phyloP scores from a whole-genome alignment of 2,888 invertebrate genomes.

The Dugesia japonica region DNA sequence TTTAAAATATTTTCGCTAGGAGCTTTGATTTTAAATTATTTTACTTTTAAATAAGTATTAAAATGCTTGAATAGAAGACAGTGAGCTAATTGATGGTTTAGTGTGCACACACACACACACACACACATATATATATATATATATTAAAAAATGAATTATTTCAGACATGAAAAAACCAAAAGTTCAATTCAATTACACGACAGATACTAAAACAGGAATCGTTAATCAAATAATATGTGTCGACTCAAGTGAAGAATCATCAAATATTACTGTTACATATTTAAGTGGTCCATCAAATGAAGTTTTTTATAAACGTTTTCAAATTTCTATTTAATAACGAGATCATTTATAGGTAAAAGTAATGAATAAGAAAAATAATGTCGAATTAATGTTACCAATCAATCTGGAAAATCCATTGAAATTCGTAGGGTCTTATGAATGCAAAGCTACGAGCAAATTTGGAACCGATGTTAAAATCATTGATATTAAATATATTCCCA shows the following conservation, averaged over 20 bases:
- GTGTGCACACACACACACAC: too few relatives aligned
- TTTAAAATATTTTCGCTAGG: too few relatives aligned
- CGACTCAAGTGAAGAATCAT: neutral
- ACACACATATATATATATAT: too few relatives aligned
- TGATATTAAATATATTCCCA: neutral
- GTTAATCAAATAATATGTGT: neutral
- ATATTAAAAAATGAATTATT: too few relatives aligned
- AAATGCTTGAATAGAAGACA: too few relatives aligned
- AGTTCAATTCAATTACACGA: neutral
- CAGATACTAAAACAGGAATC: neutral
- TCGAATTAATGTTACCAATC: neutral
- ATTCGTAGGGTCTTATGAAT: neutral
- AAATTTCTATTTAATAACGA: too few relatives aligned
- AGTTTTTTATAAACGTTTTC: too few relatives aligned
- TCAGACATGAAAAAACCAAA: constrained; percentile 5
- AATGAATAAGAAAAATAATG: neutral
- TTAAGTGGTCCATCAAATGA: neutral
- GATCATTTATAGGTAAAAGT: neutral
- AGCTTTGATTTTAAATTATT: too few relatives aligned
- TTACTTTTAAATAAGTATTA: too few relatives aligned
- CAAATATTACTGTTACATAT: neutral
- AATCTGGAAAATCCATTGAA: neutral
- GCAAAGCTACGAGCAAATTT: neutral
- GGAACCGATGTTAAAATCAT: neutral
- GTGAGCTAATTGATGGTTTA: too few relatives aligned